Evolutionary conservation across 2,888 invertebrate genomes (phyloP).

Genomic region (Oxyscelio sp.): DNA sequence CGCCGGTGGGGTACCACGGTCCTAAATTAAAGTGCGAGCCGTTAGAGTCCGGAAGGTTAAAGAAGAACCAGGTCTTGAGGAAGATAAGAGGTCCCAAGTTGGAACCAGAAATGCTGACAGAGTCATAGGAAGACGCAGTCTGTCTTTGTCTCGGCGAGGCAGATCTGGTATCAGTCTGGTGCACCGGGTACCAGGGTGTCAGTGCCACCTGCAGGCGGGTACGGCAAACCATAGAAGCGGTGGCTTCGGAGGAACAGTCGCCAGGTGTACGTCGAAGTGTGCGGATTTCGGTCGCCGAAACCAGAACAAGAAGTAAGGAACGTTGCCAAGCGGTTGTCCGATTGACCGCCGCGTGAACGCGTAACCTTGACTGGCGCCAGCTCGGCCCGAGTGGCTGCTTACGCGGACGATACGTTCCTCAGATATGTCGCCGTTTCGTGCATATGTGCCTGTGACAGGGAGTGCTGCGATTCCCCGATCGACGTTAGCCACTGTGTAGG

Average conservation of each 20-base stretch:
- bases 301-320: slow-evolving; percentile 55
- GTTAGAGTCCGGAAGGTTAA: too few relatives aligned
- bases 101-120: neutral
- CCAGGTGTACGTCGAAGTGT: slow-evolving; percentile 39
- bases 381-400: slow-evolving; percentile 72
- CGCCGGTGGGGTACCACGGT: neutral
- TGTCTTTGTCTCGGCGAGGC: neutral
- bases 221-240: neutral
- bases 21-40: neutral
- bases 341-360: slow-evolving; percentile 73
- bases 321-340: slow-evolving; percentile 65
- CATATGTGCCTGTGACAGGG: slow-evolving; percentile 35
- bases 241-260: slow-evolving; percentile 24
- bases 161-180: neutral
- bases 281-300: slow-evolving; percentile 40
- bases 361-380: slow-evolving; percentile 85
- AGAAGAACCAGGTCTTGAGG: too few relatives aligned
- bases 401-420: slow-evolving; percentile 63
- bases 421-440: slow-evolving; percentile 34
- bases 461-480: too few relatives aligned
- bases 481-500: too few relatives aligned
- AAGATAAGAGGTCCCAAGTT: neutral
- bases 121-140: neutral
- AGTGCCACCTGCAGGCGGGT: slow-evolving; percentile 26
- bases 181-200: neutral